These are phyloP conservation scores for Pollimyrus isidori DNA, from an alignment of 2,113 vertebrate genomes.

Conservation along the genomic window DNA sequence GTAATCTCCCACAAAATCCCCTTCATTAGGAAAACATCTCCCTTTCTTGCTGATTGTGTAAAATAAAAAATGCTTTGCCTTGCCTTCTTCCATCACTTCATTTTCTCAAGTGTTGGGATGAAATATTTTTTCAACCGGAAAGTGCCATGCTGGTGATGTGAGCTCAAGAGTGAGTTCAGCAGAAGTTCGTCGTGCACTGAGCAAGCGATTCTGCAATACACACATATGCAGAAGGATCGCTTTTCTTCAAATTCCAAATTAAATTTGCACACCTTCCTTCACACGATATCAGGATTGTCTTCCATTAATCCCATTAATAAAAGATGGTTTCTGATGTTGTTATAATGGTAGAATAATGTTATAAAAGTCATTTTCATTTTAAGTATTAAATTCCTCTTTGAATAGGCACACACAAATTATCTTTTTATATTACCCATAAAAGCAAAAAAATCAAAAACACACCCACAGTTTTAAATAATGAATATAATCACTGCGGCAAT, in stretches of 20 bases:
- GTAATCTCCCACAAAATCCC: not conserved
- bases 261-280: not conserved
- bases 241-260: not conserved
- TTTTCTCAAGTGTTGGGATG: not conserved
- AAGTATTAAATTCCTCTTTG: not conserved
- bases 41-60: slow-evolving; percentile 1
- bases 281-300: not conserved
- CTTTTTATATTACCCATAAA: not conserved
- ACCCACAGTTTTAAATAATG: not conserved
- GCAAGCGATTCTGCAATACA: not conserved
- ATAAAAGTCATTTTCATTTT: not conserved
- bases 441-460: not conserved
- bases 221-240: not conserved
- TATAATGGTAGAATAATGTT: not conserved
- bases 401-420: not conserved
- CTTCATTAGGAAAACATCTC: not conserved
- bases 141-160: not conserved
- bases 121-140: not conserved
- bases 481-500: not conserved
- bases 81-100: not conserved
- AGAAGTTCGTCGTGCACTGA: not conserved
- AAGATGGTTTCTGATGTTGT: not conserved
- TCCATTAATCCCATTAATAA: not conserved
- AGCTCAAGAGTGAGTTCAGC: not conserved
- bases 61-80: not conserved